phyloP scores from a whole-genome alignment of 2,113 vertebrate species.

The Aptenodytes forsteri region DNA sequence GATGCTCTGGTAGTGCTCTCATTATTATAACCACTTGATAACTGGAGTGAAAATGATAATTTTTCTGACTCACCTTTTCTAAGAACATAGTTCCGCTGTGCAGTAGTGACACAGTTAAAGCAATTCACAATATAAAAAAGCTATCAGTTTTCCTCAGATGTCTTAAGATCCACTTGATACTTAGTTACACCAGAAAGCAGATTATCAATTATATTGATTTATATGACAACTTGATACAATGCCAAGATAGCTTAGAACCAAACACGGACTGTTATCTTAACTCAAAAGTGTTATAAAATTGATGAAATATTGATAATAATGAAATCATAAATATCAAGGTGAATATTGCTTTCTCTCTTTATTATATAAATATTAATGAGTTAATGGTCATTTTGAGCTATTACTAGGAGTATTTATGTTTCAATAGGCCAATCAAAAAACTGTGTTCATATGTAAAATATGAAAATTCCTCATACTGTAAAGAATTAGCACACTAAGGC shows the following conservation, averaged over 20 bases:
- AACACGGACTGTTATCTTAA: not conserved
- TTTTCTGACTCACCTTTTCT: not conserved
- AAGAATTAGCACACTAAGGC: not conserved
- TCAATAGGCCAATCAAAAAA: not conserved
- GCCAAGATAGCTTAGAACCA: not conserved
- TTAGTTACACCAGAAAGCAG: not conserved
- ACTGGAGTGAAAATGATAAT: not conserved
- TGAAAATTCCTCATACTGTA: not conserved
- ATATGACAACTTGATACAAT: not conserved
- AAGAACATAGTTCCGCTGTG: not conserved
- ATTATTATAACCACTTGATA: not conserved
- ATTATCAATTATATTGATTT: constrained; percentile 19
- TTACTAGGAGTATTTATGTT: not conserved
- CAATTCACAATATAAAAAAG: not conserved
- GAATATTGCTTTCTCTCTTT: not conserved
- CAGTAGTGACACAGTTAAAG: not conserved
- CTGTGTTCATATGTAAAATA: not conserved
- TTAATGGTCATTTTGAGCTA: not conserved
- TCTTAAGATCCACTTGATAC: not conserved
- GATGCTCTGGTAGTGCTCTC: not conserved
- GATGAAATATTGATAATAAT: not conserved
- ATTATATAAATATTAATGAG: not conserved
- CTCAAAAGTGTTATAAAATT: not conserved
- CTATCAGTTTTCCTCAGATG: not conserved
- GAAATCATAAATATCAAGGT: not conserved